These are phyloP conservation scores for Calephelis virginiensis DNA, from an alignment of 1,140 invertebrate species.

Conservation along the genomic window DNA sequence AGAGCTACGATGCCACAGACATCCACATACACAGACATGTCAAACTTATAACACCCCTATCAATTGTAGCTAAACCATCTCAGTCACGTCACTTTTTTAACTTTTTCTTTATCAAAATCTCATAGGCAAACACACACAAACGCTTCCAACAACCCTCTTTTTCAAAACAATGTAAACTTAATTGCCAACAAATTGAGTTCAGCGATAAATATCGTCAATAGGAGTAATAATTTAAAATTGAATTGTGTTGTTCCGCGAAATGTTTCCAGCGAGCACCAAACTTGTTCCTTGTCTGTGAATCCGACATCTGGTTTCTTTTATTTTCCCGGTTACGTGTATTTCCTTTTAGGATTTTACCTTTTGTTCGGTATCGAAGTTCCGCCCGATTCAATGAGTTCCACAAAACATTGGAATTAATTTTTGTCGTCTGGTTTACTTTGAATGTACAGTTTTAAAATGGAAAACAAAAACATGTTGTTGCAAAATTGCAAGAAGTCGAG, in stretches of 20 bases:
- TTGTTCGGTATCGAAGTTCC: constrained; percentile 32
- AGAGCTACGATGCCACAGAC: too few relatives aligned
- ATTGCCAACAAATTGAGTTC: neutral
- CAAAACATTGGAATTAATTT: constrained; percentile 7
- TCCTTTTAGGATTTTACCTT: constrained; percentile 46
- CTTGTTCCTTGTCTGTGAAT: constrained; percentile 35
- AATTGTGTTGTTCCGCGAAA: constrained; percentile 29
- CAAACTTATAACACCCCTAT: too few relatives aligned
- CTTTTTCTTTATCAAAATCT: too few relatives aligned
- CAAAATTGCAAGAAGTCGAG: neutral
- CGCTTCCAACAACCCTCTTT: too few relatives aligned
- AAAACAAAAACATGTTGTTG: neutral
- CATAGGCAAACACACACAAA: too few relatives aligned
- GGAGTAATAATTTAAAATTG: constrained; percentile 29
- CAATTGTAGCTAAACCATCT: too few relatives aligned
- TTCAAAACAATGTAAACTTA: neutral
- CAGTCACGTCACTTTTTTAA: too few relatives aligned
- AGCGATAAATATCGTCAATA: constrained; percentile 14
- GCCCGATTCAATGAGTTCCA: neutral
- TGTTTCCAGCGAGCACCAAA: constrained; percentile 34
- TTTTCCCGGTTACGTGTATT: constrained; percentile 44
- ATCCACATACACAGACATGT: too few relatives aligned
- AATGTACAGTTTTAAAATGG: neutral
- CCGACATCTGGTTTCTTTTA: constrained; percentile 49
- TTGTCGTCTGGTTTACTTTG: neutral